Evolutionary conservation across 2,888 invertebrate genomes (phyloP).

Genomic region (Rotaria macrura): DNA sequence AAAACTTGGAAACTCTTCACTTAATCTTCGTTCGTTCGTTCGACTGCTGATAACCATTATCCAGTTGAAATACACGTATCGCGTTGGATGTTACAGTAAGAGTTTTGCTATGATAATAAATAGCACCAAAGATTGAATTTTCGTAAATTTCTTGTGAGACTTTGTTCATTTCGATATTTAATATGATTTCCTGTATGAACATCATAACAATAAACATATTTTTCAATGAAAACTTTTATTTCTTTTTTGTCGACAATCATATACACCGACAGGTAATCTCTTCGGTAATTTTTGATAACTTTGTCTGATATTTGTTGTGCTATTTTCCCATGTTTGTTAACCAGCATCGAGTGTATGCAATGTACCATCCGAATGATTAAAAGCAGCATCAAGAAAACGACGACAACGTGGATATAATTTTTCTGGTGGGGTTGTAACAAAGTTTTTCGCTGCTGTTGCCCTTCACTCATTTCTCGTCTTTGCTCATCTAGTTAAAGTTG

Average conservation of each 20-base stretch:
- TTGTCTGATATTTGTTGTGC: background rate
- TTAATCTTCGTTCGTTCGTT: background rate
- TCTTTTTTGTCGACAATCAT: background rate
- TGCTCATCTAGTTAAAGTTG: background rate
- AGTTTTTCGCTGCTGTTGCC: background rate
- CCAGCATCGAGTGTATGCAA: background rate
- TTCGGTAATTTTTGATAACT: background rate
- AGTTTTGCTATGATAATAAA: background rate
- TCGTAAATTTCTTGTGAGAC: background rate
- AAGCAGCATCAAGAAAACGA: background rate
- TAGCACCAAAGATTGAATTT: background rate
- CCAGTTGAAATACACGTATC: background rate
- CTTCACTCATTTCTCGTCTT: background rate
- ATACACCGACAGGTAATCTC: background rate
- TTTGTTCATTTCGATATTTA: background rate
- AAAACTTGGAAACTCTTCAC: background rate
- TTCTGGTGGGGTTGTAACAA: background rate
- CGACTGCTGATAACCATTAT: background rate
- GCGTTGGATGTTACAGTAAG: background rate
- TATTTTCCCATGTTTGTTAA: background rate
- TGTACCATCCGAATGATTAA: background rate
- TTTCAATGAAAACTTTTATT: background rate
- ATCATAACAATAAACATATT: background rate
- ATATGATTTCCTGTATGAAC: background rate
- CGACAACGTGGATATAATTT: background rate